phyloP scores from a whole-genome alignment of 1,140 invertebrate genomes.

The Orius insidiosus region DNA sequence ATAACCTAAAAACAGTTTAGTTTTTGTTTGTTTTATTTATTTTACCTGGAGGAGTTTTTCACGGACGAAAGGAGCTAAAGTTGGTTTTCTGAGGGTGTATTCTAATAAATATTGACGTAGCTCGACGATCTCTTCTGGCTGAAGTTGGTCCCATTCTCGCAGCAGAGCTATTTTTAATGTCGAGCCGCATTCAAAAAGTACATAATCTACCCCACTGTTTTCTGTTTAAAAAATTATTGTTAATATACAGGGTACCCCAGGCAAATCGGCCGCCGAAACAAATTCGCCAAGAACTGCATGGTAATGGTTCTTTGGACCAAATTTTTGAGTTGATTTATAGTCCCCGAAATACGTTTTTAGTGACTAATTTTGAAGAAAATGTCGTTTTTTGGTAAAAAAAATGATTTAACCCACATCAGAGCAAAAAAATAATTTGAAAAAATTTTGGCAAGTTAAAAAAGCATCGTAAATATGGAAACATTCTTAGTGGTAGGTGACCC shows the following conservation, averaged over 20 bases:
- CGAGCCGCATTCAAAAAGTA: conserved; percentile 70
- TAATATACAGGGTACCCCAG: neutral
- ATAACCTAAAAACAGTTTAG: conserved; percentile 31
- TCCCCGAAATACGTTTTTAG: too few species aligned
- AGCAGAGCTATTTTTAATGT: conserved; percentile 69
- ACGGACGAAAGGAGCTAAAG: conserved; percentile 38
- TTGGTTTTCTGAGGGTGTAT: conserved; percentile 50
- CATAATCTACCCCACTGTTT: conserved; percentile 57
- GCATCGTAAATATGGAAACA: too few species aligned
- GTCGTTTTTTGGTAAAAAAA: too few species aligned
- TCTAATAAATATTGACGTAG: conserved; percentile 62
- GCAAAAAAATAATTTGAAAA: too few species aligned
- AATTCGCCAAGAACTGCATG: neutral
- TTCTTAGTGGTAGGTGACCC: too few species aligned
- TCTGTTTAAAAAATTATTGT: conserved; percentile 31
- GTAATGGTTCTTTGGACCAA: neutral
- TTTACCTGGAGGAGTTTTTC: conserved; percentile 50
- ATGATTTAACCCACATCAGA: too few species aligned
- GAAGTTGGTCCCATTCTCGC: conserved; percentile 58
- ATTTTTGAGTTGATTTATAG: neutral
- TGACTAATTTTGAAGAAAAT: too few species aligned
- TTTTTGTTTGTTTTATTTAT: neutral
- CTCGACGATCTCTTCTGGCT: conserved; percentile 44
- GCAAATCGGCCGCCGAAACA: neutral
- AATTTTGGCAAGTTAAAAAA: too few species aligned